Evolutionary conservation across 2,888 invertebrate genomes (phyloP).

Genomic region (Andrena marginata): DNA sequence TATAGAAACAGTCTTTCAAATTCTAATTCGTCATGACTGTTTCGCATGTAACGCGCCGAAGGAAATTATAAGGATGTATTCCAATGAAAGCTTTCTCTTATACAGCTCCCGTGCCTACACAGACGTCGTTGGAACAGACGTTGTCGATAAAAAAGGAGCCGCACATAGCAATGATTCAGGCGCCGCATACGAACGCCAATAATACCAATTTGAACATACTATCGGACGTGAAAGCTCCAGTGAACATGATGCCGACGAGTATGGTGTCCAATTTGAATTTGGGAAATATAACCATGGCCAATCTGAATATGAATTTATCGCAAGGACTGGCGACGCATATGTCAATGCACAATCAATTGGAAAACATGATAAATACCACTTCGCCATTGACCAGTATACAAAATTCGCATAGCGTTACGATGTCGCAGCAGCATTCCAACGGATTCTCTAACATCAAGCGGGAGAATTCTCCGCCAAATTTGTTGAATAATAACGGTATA

Average conservation of each 20-base stretch:
- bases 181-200: conserved; percentile 73
- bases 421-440: conserved; percentile 83
- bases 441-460: conserved; percentile 85
- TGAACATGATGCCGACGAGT: conserved; percentile 79
- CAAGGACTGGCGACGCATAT: conserved; percentile 78
- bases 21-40: background rate
- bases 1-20: background rate
- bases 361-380: conserved; percentile 79
- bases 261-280: conserved; percentile 79
- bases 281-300: conserved; percentile 79
- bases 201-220: conserved; percentile 78
- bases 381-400: conserved; percentile 77
- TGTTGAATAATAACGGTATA: conserved; percentile 86
- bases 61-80: background rate
- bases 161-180: conserved; percentile 75
- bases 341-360: conserved; percentile 81
- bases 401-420: conserved; percentile 79
- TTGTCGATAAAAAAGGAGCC: conserved; percentile 75
- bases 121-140: conserved; percentile 78
- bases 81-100: conserved; percentile 24
- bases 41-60: background rate
- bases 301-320: conserved; percentile 76
- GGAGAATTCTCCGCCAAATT: conserved; percentile 84
- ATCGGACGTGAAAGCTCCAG: conserved; percentile 78
- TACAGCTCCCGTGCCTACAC: conserved; percentile 79